Percentiles rank a stretch among this genome's conserved stretches.
Evolutionary conservation across 2,888 invertebrate genomes (phyloP).

Genomic region (Drosophila kuntzei): DNA sequence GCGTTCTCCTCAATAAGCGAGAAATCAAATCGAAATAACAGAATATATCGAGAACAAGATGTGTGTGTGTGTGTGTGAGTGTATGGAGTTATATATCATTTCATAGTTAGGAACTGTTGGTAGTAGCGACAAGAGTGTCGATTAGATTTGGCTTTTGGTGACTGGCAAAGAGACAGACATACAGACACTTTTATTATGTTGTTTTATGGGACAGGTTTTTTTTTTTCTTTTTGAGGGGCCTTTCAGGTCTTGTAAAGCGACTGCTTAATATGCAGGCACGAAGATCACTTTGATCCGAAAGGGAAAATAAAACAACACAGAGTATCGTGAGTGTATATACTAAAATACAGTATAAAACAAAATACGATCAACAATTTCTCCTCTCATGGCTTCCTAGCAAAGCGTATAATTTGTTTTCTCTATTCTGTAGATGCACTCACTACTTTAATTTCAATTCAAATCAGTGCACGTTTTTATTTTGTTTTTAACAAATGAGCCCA

Average conservation of each 20-base stretch:
- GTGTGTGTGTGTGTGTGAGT: slow-evolving; percentile 12
- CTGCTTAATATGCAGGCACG: slow-evolving; percentile 62
- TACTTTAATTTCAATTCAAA: slow-evolving; percentile 53
- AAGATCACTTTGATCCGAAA: slow-evolving; percentile 46
- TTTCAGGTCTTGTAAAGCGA: slow-evolving; percentile 25
- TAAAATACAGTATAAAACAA: not conserved
- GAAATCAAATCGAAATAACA: slow-evolving; percentile 50
- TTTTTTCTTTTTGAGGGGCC: slow-evolving; percentile 1
- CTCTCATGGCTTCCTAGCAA: slow-evolving; percentile 22
- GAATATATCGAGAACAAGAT: slow-evolving; percentile 39
- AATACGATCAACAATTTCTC: slow-evolving; percentile 35
- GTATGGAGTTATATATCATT: slow-evolving; percentile 44
- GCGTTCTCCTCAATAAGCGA: slow-evolving; percentile 32
- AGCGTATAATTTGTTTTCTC: slow-evolving; percentile 36
- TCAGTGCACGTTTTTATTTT: slow-evolving; percentile 58
- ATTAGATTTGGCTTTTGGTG: slow-evolving; percentile 55
- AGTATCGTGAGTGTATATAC: slow-evolving; percentile 1
- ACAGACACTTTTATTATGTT: slow-evolving; percentile 69
- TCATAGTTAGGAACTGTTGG: slow-evolving; percentile 28
- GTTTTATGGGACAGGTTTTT: slow-evolving; percentile 68
- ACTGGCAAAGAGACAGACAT: slow-evolving; percentile 33
- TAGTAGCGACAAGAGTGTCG: slow-evolving; percentile 40
- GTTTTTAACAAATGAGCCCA: slow-evolving; percentile 18
- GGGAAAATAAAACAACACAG: slow-evolving; percentile 38
- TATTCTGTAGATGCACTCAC: slow-evolving; percentile 17